phyloP scores from a whole-genome alignment of 2,888 invertebrate genomes.

The Aricia artaxerxes region DNA sequence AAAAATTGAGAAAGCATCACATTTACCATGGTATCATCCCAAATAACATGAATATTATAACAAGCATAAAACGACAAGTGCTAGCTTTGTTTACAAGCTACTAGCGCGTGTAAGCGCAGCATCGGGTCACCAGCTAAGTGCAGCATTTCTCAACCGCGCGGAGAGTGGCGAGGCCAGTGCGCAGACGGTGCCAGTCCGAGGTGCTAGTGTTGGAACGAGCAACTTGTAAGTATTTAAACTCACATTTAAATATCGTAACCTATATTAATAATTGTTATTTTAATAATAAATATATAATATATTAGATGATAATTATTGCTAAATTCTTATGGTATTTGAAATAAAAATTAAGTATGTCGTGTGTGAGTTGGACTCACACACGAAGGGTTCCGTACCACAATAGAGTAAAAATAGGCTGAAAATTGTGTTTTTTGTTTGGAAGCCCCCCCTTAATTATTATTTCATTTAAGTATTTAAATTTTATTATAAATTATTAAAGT shows the following conservation, averaged over 20 bases:
- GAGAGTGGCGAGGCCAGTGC: constrained; percentile 54
- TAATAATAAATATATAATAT: neutral
- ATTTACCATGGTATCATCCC: too few species aligned
- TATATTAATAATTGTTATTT: neutral
- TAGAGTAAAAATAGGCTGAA: too few species aligned
- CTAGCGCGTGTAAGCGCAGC: constrained; percentile 41
- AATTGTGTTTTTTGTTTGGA: too few species aligned
- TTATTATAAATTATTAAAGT: too few species aligned
- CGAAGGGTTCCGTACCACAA: too few species aligned
- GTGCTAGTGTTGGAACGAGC: constrained; percentile 7
- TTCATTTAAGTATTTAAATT: too few species aligned
- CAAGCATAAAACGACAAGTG: neutral
- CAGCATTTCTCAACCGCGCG: constrained; percentile 58
- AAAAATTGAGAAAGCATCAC: too few species aligned
- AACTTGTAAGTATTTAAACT: neutral
- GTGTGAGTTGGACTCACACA: too few species aligned
- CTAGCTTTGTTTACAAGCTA: neutral
- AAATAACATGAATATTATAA: neutral
- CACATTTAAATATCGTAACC: neutral
- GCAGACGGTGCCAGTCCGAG: constrained; percentile 46
- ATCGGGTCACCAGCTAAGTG: constrained; percentile 45
- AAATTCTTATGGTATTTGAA: too few species aligned
- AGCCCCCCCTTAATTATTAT: too few species aligned
- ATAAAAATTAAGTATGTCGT: neutral
- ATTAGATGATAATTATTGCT: too few species aligned